Base-by-base conservation (phyloP, 2,113 vertebrate genomes). In the Symphodus melops region DNA sequence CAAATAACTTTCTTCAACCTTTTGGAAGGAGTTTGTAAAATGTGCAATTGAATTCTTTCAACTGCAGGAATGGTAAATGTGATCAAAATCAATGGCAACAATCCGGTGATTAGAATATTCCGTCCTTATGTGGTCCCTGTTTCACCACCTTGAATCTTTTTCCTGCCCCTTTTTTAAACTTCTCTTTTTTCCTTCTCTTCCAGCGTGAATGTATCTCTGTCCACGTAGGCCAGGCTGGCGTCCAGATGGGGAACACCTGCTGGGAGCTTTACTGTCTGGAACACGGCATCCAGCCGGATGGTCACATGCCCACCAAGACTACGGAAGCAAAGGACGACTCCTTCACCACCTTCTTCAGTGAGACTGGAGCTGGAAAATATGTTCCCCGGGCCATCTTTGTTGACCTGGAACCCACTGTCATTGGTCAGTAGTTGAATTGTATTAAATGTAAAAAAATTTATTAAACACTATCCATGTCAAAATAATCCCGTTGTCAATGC, bases 171-270 rank as follows among this genome's bases (percentile, higher is more conserved):
- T 42, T 39, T 66, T n/a, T 49, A 49, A 53, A 46, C 14, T n/a
- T n/a, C n/a, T n/a, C n/a, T n/a, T n/a, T n/a, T n/a, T n/a, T n/a
- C n/a, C 53, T 20, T 7, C 44, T 58, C 51, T 58, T 64, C 44
- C 25, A 4, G 93, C 94, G 92, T 84, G 94, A 94, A 81, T 94
- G 93, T 93, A 95, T 94, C 83, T 94, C 94, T 36, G 92, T 95
- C 90, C 94, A 95, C n/a, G 93, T 95, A 37, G 97, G 96, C 84
- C 97, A 99, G 93, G 96, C 96, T 16, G 96, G 97, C 0, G 88
- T 95, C 88, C 97, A 98, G 93, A 97, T 96, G 93, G 97, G 96
- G 67, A 96, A 97, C 9, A 95, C 96, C 58, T 97, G 96, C 77
- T 98, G 96, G 97, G 96, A 98, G 81, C 94, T 98, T 51, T 94